phyloP scores from a whole-genome alignment of 64 coral and sea anemone species.

The Stichodactyla helianthus region DNA sequence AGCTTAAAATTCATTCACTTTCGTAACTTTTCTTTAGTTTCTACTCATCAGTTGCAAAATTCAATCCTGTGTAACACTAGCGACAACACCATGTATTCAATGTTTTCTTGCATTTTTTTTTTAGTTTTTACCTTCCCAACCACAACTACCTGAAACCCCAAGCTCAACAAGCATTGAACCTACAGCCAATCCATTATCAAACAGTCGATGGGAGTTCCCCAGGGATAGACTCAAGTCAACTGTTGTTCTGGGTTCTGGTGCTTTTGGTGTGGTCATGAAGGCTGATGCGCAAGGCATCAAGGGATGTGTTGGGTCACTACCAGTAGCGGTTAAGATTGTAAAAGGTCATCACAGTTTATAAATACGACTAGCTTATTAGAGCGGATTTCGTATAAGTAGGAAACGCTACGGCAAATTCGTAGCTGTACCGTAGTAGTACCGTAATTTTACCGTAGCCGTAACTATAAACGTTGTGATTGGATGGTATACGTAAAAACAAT shows the following conservation, averaged over 20 bases:
- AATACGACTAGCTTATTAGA: too few relatives aligned
- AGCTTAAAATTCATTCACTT: too few relatives aligned
- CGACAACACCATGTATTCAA: not conserved
- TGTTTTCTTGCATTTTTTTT: not conserved
- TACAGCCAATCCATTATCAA: slow-evolving; percentile 28
- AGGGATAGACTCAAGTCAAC: slow-evolving; percentile 71
- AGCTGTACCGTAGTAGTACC: too few relatives aligned
- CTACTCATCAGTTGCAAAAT: too few relatives aligned
- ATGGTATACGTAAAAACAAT: too few relatives aligned
- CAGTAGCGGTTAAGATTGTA: slow-evolving; percentile 92
- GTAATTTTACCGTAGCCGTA: too few relatives aligned
- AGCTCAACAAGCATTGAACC: slow-evolving; percentile 34
- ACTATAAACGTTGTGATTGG: too few relatives aligned
- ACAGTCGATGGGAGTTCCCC: slow-evolving; percentile 98
- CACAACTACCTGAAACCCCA: slow-evolving; percentile 24
- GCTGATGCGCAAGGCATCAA: slow-evolving; percentile 95
- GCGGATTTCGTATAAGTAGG: too few relatives aligned
- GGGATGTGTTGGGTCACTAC: slow-evolving; percentile 86
- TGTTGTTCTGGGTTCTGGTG: slow-evolving; percentile 81
- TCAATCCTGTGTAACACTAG: not conserved
- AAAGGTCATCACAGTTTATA: slow-evolving; percentile 54
- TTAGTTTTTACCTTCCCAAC: slow-evolving; percentile 43
- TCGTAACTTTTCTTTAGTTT: too few relatives aligned
- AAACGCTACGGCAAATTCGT: too few relatives aligned
- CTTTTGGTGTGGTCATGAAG: slow-evolving; percentile 99